These are phyloP conservation scores for Cepphus grylle DNA, from an alignment of 2,113 vertebrate genomes.

Conservation along the genomic window DNA sequence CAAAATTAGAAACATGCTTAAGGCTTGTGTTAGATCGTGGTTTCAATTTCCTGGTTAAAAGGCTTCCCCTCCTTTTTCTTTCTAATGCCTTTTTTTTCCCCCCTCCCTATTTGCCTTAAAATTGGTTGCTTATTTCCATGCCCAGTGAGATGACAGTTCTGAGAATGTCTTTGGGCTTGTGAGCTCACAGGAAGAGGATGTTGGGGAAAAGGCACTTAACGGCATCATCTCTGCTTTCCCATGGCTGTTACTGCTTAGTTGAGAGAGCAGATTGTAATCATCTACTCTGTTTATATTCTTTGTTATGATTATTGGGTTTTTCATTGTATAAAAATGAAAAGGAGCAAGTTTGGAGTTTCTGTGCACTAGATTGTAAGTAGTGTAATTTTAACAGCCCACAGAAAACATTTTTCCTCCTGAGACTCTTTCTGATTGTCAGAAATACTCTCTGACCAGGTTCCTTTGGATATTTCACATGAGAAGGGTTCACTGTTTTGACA, in stretches of 20 bases:
- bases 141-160: not conserved
- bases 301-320: not conserved
- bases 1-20: constrained; percentile 14
- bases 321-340: not conserved
- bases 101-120: not conserved
- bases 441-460: not conserved
- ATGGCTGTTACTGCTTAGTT: not conserved
- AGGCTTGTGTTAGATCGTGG: constrained; percentile 1
- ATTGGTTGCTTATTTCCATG: not conserved
- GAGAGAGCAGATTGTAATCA: not conserved
- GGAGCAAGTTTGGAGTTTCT: not conserved
- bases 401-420: not conserved
- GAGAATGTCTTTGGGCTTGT: not conserved
- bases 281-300: not conserved
- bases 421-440: not conserved
- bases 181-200: not conserved
- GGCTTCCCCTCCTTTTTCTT: not conserved
- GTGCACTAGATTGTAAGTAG: not conserved
- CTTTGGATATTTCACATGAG: not conserved
- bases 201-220: not conserved
- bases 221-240: not conserved
- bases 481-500: not conserved
- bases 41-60: constrained; percentile 41
- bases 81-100: too few relatives aligned
- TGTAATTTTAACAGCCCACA: not conserved